Evolutionary conservation across 2,113 vertebrate genomes (phyloP).

Genomic region (Phoxinus phoxinus): DNA sequence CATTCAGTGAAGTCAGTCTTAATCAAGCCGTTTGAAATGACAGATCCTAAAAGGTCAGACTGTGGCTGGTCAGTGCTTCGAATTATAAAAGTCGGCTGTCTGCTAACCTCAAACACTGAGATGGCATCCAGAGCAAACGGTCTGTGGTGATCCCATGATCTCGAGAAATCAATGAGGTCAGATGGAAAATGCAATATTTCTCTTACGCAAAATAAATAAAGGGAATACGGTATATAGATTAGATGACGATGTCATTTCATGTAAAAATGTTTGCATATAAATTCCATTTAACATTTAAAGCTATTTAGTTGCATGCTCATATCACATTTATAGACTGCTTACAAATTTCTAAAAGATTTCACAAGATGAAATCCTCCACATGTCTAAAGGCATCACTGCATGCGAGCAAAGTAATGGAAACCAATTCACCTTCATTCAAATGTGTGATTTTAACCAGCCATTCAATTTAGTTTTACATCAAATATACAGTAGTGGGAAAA

Average conservation of each 20-base stretch:
- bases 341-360: neutral
- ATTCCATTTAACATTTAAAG: neutral
- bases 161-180: conserved; percentile 37
- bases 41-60: neutral
- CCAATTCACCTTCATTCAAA: neutral
- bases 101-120: conserved; percentile 1
- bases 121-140: conserved; percentile 13
- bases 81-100: conserved; percentile 4
- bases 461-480: neutral
- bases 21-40: conserved; percentile 23
- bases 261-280: neutral
- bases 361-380: neutral
- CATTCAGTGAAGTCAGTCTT: neutral
- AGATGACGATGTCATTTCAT: neutral
- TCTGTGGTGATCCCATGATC: neutral
- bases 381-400: neutral
- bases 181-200: conserved; percentile 1
- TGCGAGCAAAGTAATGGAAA: neutral
- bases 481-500: neutral
- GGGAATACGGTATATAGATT: neutral
- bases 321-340: neutral
- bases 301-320: neutral
- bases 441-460: neutral
- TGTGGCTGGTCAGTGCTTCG: neutral
- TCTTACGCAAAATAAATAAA: neutral